Base-by-base conservation (phyloP, 2,888 invertebrate genomes). In the Mythimna ferrago region DNA sequence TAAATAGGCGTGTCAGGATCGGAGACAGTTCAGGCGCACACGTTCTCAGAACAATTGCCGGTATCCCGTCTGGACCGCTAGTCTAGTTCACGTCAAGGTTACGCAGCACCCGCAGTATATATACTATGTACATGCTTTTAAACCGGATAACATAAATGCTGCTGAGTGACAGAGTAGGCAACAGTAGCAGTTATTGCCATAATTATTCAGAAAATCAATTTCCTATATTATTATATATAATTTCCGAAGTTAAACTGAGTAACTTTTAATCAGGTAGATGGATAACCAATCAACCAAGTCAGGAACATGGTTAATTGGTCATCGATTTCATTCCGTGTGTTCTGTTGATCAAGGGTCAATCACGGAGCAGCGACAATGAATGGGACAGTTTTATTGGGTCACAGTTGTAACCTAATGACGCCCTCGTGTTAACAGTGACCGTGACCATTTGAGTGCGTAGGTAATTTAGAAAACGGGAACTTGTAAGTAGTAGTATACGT, bases 341-440 rank as follows among this genome's bases (percentile, higher is more conserved):
- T 16, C 6, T 51, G 19, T 32, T 72, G 73, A 73, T 38, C 11
- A 48, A 7, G 35, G 35, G 35, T 61, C 54, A 61, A 35, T 54
- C 21, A 54, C 2, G 44, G 21, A 41, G 2, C 35, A 7, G n/a
- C 16, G 16, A 54, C n/a, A 41, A 41, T 41, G 35, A 72, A 11
- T 19, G 44, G 19, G 48, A 26, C 44, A n/a, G 26, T 26, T 38
- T 56, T 16, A 56, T 62, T 72, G 44, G 73, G 35, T 62, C 54
- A 38, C 32, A 11, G 11, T 41, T 21, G 71, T 60, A n/a, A 60
- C n/a, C 48, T 48, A 6, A 19, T 48, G 21, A 44, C 56, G 38
- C n/a, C 44, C 48, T n/a, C n/a, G 11, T 44, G 54, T 60, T 19
- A 53, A 44, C 16, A n/a, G 19, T 71, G 54, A 38, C 51, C 66